Evolutionary conservation across 2,888 invertebrate species (phyloP), one percentile per base, ranked within the genome.

Genomic region (Sipha maydis): DNA sequence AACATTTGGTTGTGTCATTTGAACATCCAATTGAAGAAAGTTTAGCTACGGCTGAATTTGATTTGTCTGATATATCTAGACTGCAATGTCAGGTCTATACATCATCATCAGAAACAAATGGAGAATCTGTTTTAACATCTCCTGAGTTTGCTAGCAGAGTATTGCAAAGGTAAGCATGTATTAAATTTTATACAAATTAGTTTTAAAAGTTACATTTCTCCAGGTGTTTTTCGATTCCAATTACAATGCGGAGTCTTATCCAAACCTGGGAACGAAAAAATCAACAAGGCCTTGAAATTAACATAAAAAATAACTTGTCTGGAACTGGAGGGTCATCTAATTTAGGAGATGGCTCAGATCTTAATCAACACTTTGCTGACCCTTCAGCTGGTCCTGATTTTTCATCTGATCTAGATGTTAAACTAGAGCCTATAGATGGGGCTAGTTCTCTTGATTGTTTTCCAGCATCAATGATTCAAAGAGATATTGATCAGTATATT

Each of bases 21-120:
- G 98, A 98, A 92, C 98, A 98, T 93, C 98, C 98, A 0, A 93
- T 95, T 34, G 97, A 97, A 91, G 98, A 98, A 92, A 96, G 96
- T 90, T 95, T 98, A 95, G 97, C 97, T 0, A 98, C 98, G 0
- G 96, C 97, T 25, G 98, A 98, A 92, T 93, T 99, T 90, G 96
- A 97, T 92, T 93, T 99, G 85, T 93, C 94, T 11, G 97, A 98
- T 91, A 94, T 96, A 31, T 95, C 96, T 0, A 95, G 95, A 90
- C 94, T 97, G 0, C 94, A 95, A 83, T 98, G 97, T 91, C 93
- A 95, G 61, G 94, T 98, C 1, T 95, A 95, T 91, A 94, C 95
- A 48, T 93, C 95, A 2, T 92, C 92, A 91, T 92, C 92, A 89
- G 93, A 93, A 90, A 91, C 93, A 91, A 90, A 93, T 90, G 92